These are phyloP conservation scores for Oceanodroma leucorhoa DNA, from an alignment of 2,797 vertebrate species.

Conservation along the genomic window DNA sequence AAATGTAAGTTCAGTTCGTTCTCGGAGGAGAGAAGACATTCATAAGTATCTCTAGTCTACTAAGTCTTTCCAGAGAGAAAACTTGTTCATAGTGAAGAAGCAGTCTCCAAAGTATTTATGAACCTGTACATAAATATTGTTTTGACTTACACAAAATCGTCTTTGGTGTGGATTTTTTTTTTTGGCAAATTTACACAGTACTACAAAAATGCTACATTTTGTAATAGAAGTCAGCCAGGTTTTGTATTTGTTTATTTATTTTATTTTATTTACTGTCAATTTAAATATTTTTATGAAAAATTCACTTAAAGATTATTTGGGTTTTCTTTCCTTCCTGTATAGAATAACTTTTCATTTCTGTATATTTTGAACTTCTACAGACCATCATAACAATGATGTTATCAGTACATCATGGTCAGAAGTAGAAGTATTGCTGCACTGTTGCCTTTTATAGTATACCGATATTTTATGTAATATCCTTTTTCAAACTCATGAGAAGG, in stretches of 20 bases:
- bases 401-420: background rate
- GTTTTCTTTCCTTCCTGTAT: background rate
- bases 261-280: background rate
- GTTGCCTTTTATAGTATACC: background rate
- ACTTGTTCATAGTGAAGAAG: background rate
- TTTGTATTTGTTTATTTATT: background rate
- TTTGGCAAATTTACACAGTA: background rate
- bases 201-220: background rate
- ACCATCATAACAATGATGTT: background rate
- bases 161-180: background rate
- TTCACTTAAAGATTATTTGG: background rate
- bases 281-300: background rate
- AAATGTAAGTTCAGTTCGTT: background rate
- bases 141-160: background rate
- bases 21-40: background rate
- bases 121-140: background rate
- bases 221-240: background rate
- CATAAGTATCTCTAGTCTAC: background rate
- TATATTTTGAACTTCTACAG: background rate
- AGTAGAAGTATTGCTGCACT: background rate
- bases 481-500: slow-evolving; percentile 31
- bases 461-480: background rate
- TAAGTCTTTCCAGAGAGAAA: background rate
- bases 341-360: background rate
- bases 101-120: background rate